Conservation (phyloP, 2,888 invertebrate genomes). For the Opisthograptis luteolata region DNA sequence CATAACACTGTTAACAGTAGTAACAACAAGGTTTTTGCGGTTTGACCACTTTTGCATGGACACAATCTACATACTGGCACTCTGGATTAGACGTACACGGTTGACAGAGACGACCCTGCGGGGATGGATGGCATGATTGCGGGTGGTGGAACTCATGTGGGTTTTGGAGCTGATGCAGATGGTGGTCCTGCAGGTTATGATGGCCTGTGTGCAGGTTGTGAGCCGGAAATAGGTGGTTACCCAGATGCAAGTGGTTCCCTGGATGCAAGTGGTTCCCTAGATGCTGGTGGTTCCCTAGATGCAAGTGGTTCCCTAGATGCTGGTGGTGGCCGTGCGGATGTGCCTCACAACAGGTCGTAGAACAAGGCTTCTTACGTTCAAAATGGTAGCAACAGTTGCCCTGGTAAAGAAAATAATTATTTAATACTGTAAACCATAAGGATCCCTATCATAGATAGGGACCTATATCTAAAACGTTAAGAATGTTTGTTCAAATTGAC, state of each 20-base stretch:
- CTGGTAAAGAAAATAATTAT: slow-evolving; percentile 50
- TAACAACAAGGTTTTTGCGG: slow-evolving; percentile 45
- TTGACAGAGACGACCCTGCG: slow-evolving; percentile 29
- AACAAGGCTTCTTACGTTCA: slow-evolving; percentile 52
- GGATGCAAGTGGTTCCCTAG: too few relatives aligned
- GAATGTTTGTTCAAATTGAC: slow-evolving; percentile 5
- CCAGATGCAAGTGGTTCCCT: too few relatives aligned
- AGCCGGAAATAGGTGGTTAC: too few relatives aligned
- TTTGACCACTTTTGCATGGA: slow-evolving; percentile 40
- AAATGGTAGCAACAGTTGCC: slow-evolving; percentile 70
- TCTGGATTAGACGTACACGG: slow-evolving; percentile 24
- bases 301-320: too few relatives aligned
- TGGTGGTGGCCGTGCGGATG: neutral
- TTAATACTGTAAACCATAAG: slow-evolving; percentile 1
- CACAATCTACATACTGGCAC: slow-evolving; percentile 50
- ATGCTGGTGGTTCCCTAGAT: too few relatives aligned
- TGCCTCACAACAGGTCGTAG: slow-evolving; percentile 24
- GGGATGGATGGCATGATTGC: too few relatives aligned
- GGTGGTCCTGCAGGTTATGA: too few relatives aligned
- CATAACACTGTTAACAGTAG: slow-evolving; percentile 39
- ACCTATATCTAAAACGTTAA: too few relatives aligned
- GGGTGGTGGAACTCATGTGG: too few relatives aligned
- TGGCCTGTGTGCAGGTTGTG: too few relatives aligned
- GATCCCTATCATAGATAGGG: too few relatives aligned
- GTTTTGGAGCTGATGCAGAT: too few relatives aligned